Conservation (phyloP, 1,140 invertebrate species). For the Planococcus citri region DNA sequence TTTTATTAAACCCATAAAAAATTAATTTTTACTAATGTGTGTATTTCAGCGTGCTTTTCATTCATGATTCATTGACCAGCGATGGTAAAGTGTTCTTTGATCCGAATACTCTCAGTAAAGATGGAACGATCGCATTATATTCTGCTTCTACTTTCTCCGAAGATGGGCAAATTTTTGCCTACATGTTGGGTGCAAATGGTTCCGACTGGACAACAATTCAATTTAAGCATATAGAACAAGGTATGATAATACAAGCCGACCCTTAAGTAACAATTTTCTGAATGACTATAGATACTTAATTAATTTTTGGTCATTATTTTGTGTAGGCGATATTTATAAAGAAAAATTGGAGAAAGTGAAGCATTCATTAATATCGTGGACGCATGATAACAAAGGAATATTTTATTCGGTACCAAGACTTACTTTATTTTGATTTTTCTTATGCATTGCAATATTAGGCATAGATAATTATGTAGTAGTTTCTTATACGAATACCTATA, state of each 20-base stretch:
- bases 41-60: constrained; percentile 69
- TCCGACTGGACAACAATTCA: constrained; percentile 92
- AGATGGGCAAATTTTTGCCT: constrained; percentile 80
- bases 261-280: not conserved
- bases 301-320: constrained; percentile 27
- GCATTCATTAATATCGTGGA: constrained; percentile 84
- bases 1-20: no score
- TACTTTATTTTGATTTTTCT: no score
- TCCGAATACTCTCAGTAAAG: constrained; percentile 81
- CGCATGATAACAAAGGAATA: constrained; percentile 84
- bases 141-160: constrained; percentile 71
- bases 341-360: constrained; percentile 85
- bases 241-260: constrained; percentile 36
- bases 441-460: no score
- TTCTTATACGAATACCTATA: not conserved
- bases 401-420: constrained; percentile 74
- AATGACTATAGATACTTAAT: not conserved
- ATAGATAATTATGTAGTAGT: no score
- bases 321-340: constrained; percentile 67
- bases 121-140: constrained; percentile 84
- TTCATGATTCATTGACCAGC: constrained; percentile 65
- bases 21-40: not conserved
- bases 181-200: constrained; percentile 79
- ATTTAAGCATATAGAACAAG: constrained; percentile 62
- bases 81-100: constrained; percentile 86